Conservation (phyloP, 2,797 vertebrate species). For the Helostoma temminkii region DNA sequence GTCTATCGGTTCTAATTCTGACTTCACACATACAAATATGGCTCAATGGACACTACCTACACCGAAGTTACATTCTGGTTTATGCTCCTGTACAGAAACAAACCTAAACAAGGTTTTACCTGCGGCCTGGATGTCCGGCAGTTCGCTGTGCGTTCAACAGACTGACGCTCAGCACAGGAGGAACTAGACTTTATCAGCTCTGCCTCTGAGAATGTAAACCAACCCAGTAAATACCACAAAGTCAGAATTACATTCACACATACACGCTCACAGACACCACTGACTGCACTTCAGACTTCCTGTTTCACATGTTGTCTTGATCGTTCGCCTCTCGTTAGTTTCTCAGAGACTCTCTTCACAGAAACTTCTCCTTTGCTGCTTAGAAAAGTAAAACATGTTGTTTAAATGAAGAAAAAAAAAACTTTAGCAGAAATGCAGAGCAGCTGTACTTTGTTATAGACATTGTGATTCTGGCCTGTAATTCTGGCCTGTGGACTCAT, state of each 20-base stretch:
- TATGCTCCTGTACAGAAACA: not conserved
- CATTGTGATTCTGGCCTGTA: too few relatives aligned
- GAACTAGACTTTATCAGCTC: not conserved
- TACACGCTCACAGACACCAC: not conserved
- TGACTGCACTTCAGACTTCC: conserved; percentile 35
- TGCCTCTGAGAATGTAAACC: not conserved
- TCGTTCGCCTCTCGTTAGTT: not conserved
- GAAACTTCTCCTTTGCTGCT: conserved; percentile 8
- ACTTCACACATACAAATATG: too few relatives aligned
- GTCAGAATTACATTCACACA: conserved; percentile 19
- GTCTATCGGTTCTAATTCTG: too few relatives aligned
- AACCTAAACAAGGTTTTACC: not conserved
- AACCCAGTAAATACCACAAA: conserved; percentile 25
- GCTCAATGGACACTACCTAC: not conserved
- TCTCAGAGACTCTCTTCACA: not conserved
- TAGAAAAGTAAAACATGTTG: not conserved
- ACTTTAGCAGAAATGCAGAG: not conserved
- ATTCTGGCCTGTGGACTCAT: too few relatives aligned
- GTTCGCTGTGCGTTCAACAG: not conserved
- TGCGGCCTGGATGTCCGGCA: conserved; percentile 26
- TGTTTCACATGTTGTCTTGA: conserved; percentile 27
- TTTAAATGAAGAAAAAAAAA: too few relatives aligned
- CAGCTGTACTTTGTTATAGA: too few relatives aligned
- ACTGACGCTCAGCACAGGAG: conserved; percentile 6
- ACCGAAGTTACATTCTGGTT: too few relatives aligned